Percentiles rank a stretch among this genome's conserved stretches.
phyloP scores from a whole-genome alignment of 2,888 invertebrate species.

The Synergus gifuensis region DNA sequence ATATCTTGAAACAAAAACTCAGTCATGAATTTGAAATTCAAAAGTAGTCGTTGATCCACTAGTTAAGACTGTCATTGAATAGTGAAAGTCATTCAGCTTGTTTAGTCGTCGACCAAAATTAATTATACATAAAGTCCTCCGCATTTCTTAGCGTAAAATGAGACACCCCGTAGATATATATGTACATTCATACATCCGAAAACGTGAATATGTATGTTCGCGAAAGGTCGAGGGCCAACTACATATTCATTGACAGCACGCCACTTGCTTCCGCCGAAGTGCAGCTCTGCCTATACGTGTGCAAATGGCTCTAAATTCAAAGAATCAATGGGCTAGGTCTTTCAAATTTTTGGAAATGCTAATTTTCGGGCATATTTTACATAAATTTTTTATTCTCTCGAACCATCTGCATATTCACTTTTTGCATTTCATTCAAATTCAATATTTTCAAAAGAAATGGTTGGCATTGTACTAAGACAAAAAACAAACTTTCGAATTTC shows the following conservation, averaged over 20 bases:
- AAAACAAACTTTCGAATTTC: too few relatives aligned
- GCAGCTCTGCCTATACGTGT: neutral
- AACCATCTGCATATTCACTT: neutral
- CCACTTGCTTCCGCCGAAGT: conserved; percentile 64
- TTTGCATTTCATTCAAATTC: conserved; percentile 7
- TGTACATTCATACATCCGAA: conserved; percentile 14
- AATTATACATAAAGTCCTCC: conserved; percentile 3
- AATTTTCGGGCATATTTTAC: neutral
- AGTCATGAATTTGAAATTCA: conserved; percentile 28
- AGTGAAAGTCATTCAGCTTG: conserved; percentile 36
- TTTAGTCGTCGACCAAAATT: conserved; percentile 12
- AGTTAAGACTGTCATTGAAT: neutral
- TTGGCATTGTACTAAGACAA: too few relatives aligned
- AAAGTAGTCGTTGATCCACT: conserved; percentile 22
- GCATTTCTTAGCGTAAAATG: conserved; percentile 10
- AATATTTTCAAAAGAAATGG: neutral
- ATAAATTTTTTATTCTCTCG: neutral
- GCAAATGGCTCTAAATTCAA: neutral
- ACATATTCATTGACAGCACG: conserved; percentile 71
- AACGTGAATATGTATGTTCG: conserved; percentile 56
- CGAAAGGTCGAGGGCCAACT: conserved; percentile 70
- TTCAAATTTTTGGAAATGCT: neutral
- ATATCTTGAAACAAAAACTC: conserved; percentile 4
- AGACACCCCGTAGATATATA: conserved; percentile 39
- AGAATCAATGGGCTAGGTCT: neutral